A percentile compares a stretch with the other conserved stretches of the same genome.
These are phyloP conservation scores for Bombylius discolor DNA, from an alignment of 2,888 invertebrate genomes.

Conservation along the genomic window DNA sequence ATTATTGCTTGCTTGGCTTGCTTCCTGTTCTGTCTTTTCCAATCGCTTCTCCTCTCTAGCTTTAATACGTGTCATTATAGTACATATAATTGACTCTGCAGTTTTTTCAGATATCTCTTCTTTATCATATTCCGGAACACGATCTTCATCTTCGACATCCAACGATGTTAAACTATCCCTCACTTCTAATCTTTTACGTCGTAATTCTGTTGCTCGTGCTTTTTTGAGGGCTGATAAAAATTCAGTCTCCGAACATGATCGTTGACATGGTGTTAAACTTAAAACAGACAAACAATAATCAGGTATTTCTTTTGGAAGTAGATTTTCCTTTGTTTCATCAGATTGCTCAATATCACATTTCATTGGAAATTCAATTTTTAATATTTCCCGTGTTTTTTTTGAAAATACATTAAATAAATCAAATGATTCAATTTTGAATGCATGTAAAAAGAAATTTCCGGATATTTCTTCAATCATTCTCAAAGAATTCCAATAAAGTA, in stretches of 20 bases:
- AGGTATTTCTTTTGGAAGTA: not conserved
- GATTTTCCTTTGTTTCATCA: not conserved
- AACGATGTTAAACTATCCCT: slow-evolving; percentile 27
- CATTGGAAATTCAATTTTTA: slow-evolving; percentile 2
- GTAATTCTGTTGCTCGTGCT: slow-evolving; percentile 10
- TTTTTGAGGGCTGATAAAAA: slow-evolving; percentile 6
- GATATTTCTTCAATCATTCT: slow-evolving; percentile 28
- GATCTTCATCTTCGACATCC: slow-evolving; percentile 19
- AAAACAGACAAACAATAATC: slow-evolving; percentile 14
- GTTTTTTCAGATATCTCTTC: slow-evolving; percentile 22
- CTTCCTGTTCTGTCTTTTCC: too few species aligned
- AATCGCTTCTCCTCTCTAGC: slow-evolving; percentile 9
- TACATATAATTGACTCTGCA: slow-evolving; percentile 21
- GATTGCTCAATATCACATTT: not conserved
- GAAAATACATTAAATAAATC: slow-evolving; percentile 7
- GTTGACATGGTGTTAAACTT: slow-evolving; percentile 15
- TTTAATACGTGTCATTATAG: slow-evolving; percentile 8
- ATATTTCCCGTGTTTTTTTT: not conserved
- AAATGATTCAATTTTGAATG: slow-evolving; percentile 38
- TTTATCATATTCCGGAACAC: slow-evolving; percentile 19
- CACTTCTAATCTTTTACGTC: not conserved
- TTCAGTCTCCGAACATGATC: slow-evolving; percentile 14
- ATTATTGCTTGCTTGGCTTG: too few species aligned
- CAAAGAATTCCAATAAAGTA: slow-evolving; percentile 38
- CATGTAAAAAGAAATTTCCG: slow-evolving; percentile 41